Evolutionary conservation across 1,140 invertebrate species (phyloP).

Genomic region (Bombyx mori): DNA sequence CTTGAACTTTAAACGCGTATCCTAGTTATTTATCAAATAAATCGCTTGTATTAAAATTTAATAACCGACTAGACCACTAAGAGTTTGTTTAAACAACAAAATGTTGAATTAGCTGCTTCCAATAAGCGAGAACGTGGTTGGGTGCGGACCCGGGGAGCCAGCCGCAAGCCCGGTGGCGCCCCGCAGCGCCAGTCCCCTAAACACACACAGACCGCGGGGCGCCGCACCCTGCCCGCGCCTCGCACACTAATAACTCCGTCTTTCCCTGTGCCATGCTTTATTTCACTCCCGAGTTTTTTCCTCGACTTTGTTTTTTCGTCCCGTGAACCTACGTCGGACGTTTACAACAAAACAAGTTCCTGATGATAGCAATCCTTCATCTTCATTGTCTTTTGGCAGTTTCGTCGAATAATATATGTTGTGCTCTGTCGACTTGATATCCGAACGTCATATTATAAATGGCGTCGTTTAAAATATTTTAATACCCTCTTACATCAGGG

Average conservation of each 20-base stretch:
- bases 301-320: conserved; percentile 45
- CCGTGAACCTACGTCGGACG: conserved; percentile 39
- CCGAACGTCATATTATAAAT: conserved; percentile 68
- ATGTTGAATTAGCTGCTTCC: conserved; percentile 61
- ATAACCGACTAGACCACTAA: conserved; percentile 25
- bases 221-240: conserved; percentile 51
- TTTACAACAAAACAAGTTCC: conserved; percentile 61
- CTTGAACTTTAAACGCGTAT: too few species aligned
- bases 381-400: conserved; percentile 70
- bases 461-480: conserved; percentile 69
- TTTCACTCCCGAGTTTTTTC: conserved; percentile 65
- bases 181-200: conserved; percentile 51
- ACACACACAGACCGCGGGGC: conserved; percentile 72
- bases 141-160: conserved; percentile 8
- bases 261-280: conserved; percentile 66
- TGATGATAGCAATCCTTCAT: conserved; percentile 70
- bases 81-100: conserved; percentile 62
- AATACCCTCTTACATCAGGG: conserved; percentile 67
- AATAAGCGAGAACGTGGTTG: conserved; percentile 47
- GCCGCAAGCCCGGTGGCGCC: conserved; percentile 27
- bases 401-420: conserved; percentile 69
- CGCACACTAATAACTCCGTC: conserved; percentile 59
- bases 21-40: too few species aligned
- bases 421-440: conserved; percentile 52
- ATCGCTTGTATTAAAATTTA: conserved; percentile 5